Evolutionary conservation across 2,888 invertebrate genomes (phyloP), one percentile per base, ranked within the genome.

Genomic region (Apoda limacodes): DNA sequence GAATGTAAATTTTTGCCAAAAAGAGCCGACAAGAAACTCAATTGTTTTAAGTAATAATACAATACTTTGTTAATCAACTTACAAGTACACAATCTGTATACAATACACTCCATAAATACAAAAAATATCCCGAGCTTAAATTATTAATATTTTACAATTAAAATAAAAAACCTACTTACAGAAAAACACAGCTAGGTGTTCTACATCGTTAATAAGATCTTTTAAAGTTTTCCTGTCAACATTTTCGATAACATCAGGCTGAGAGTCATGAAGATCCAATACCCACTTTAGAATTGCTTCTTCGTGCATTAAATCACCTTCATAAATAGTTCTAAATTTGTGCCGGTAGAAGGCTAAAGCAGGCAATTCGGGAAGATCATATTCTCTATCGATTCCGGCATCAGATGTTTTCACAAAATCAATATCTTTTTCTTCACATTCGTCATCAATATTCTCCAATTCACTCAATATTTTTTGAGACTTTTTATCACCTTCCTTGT

Each of bases 321-420:
- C 83, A 55, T 94, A 95, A 54, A 95, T 90, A 43, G 92, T 91
- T 42, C 94, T 86, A 68, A 94, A 93, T 63, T 92, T 90, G 58
- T 92, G 89, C 50, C 93, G 85, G 65, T 94, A 94, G 72, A 92
- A 93, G 13, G 90, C 92, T 33, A 95, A 78, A 12, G 93, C 87
- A 40, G 95, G 95, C 32, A 95, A 74, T 9, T 86, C 83, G 11
- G 89, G 82, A 11, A 95, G 80, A 62, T 94, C 94, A 60, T 95
- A 95, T 74, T 93, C 93, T 54, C 90, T 90, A 39, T 92, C 89
- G 34, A 95, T 87, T 25, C 92, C 91, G 14, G 90, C 89, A 55
- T 95, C 95, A 5, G 93, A 94, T 42, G 93, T 93, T 66, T 95
- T 95, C 0, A 95, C 90, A 59, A 95, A 95, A 62, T 93, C 91